Conservation (phyloP, 2,113 vertebrate genomes). For the Chrysemys picta region DNA sequence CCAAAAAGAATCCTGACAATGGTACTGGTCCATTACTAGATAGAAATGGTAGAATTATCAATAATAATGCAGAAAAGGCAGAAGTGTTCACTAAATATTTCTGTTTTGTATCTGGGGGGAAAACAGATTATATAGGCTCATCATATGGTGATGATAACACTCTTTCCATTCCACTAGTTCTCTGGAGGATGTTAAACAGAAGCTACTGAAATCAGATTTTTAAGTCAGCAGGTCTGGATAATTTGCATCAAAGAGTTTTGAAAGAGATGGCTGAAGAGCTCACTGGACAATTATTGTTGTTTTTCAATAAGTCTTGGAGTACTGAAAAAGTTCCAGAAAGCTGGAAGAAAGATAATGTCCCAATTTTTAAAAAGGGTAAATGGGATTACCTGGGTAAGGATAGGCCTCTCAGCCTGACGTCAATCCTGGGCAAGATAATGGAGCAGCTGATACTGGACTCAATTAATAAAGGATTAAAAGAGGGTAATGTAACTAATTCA, state of each 20-base stretch:
- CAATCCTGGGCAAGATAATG: neutral
- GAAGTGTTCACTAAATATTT: neutral
- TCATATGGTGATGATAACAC: neutral
- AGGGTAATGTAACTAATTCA: neutral
- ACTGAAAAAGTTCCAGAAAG: neutral
- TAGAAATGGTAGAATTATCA: neutral
- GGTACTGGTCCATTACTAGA: neutral
- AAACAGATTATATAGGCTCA: neutral
- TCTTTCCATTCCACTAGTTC: neutral
- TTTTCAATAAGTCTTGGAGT: neutral
- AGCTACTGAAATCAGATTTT: neutral
- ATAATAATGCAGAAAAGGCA: neutral
- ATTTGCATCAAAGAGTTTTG: neutral
- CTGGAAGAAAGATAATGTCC: neutral
- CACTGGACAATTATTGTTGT: neutral
- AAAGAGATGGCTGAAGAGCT: neutral
- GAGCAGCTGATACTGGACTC: neutral
- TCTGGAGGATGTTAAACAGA: neutral
- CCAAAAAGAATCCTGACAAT: neutral
- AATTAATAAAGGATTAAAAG: neutral
- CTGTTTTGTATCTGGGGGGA: neutral
- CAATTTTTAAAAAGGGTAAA: neutral
- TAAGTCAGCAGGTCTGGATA: neutral
- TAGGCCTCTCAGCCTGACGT: neutral
- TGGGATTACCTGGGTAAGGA: neutral